Evolutionary conservation across 2,113 vertebrate species (phyloP).

Genomic region (Phalacrocorax pelagicus): DNA sequence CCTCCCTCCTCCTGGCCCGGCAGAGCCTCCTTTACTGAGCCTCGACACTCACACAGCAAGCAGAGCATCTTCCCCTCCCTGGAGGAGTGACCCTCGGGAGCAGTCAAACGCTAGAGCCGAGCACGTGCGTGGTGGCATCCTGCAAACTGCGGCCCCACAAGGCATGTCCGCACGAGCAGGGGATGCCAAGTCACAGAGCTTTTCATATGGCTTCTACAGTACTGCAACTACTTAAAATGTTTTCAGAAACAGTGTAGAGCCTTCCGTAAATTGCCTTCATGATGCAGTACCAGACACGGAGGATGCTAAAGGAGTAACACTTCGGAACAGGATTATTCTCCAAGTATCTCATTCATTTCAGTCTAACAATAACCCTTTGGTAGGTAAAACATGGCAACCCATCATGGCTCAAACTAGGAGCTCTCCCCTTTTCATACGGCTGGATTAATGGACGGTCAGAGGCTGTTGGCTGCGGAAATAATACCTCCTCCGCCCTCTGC

Average conservation of each 20-base stretch:
- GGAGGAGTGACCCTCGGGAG: rapidly evolving
- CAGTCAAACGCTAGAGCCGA: not conserved
- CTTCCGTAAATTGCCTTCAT: not conserved
- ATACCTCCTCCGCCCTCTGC: not conserved
- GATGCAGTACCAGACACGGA: not conserved
- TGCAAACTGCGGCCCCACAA: not conserved
- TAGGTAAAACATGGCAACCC: not conserved
- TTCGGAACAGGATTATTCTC: not conserved
- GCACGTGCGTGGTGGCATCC: not conserved
- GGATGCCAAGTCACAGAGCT: not conserved
- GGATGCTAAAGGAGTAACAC: rapidly evolving
- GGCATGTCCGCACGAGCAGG: no score
- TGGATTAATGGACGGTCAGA: not conserved
- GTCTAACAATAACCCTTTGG: not conserved
- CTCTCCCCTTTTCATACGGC: not conserved
- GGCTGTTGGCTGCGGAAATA: not conserved
- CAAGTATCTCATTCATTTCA: not conserved
- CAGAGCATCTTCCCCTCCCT: not conserved
- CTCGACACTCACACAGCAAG: not conserved
- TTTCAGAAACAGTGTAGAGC: not conserved
- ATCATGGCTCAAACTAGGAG: not conserved
- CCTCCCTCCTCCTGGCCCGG: not conserved
- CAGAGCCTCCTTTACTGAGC: not conserved
- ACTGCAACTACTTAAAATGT: not conserved
- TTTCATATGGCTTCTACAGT: not conserved